Evolutionary conservation across 1,140 invertebrate species (phyloP), one percentile per base, ranked within the genome.

Genomic region (Bombus pascuorum): DNA sequence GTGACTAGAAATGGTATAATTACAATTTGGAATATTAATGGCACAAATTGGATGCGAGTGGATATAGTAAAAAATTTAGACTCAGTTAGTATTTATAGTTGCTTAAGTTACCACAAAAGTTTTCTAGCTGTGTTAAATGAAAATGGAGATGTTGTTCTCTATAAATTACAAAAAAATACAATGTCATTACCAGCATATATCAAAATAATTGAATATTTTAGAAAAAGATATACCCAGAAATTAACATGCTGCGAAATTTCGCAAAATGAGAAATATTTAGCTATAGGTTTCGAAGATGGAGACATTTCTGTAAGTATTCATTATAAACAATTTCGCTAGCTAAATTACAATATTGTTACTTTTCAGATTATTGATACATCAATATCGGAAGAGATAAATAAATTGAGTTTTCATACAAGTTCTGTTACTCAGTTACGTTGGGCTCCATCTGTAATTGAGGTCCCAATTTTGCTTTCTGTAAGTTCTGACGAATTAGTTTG

Each of bases 171-270:
- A 15, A 71, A 86, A 57, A 42, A 88, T 32, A 78, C 62, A 22
- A 68, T 32, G n/a, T 34, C 34, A 66, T 22, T 71, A 8, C 71
- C 65, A 44, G 66, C 9, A 9, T 13, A 53, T 47, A 81, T 83
- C 12, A 85, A 81, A 71, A 59, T 91, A 57, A 53, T 83, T 1
- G n/a, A 59, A 68, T 72, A 82, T n/a, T 76, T 73, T 65, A 89
- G 22, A 32, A 28, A 66, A 66, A 62, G 22, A 71, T 93, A 91
- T 47, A 39, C 15, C 4, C 66, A 90, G 0, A 90, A 89, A 71
- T 39, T 93, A 18, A 93, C 89, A n/a, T 94, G 86, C 74, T 94
- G 93, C 78, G 86, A 92, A 71, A 94, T 95, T 88, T 95, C 95
- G 12, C 89, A 89, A n/a, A 87, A 95, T 83, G 92, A 91, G 65